Conservation (phyloP, 2,888 invertebrate species). For the Mythimna ferrago region DNA sequence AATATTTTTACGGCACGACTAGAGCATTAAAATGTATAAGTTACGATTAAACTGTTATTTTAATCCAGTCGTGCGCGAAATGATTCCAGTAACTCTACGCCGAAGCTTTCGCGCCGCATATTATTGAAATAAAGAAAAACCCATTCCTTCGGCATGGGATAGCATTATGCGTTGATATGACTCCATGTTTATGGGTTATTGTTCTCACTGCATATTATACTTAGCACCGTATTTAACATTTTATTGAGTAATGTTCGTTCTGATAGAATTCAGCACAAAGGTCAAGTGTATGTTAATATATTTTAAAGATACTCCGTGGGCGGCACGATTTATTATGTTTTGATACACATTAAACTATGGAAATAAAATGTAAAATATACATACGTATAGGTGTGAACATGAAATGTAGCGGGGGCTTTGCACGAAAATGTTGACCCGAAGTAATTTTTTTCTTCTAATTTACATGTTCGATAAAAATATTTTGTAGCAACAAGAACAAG, state of each 20-base stretch:
- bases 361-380: conserved; percentile 56
- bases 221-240: conserved; percentile 83
- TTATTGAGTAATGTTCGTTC: conserved; percentile 77
- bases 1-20: conserved; percentile 63
- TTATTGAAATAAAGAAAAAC: conserved; percentile 83
- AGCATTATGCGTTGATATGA: conserved; percentile 85
- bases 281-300: conserved; percentile 74
- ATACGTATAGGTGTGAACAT: conserved; percentile 44
- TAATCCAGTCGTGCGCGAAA: conserved; percentile 70
- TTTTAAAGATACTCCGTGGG: conserved; percentile 64
- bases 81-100: conserved; percentile 71
- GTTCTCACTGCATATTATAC: conserved; percentile 82
- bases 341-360: conserved; percentile 57
- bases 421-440: conserved; percentile 15
- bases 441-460: not conserved
- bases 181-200: conserved; percentile 87
- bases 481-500: not conserved
- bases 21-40: conserved; percentile 64
- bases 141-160: conserved; percentile 75
- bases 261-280: conserved; percentile 79
- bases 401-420: conserved; percentile 8
- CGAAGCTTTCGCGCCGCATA: conserved; percentile 65
- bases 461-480: not conserved
- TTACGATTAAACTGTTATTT: conserved; percentile 64
- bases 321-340: conserved; percentile 60